These are phyloP conservation scores for Drosophila ironensis DNA, from an alignment of 1,140 invertebrate species.

Conservation along the genomic window DNA sequence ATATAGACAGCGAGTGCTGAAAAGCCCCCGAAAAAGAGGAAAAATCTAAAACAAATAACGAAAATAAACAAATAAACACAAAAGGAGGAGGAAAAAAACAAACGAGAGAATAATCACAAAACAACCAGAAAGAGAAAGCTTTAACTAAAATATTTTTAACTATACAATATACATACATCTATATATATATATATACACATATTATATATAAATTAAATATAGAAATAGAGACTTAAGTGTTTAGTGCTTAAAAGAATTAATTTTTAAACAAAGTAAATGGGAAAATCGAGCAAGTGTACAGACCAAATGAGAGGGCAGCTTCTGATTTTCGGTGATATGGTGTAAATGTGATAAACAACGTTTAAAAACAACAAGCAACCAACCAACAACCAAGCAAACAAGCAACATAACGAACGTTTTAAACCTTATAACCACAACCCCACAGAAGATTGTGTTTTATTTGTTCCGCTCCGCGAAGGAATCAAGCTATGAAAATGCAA, in stretches of 20 bases:
- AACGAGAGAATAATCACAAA: slow-evolving; percentile 59
- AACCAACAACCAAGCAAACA: slow-evolving; percentile 22
- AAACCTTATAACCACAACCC: slow-evolving; percentile 56
- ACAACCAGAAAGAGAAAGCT: slow-evolving; percentile 59
- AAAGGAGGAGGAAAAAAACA: background rate
- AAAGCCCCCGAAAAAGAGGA: slow-evolving; percentile 5
- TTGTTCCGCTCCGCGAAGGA: slow-evolving; percentile 54
- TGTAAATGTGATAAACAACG: slow-evolving; percentile 79
- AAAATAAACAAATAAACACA: slow-evolving; percentile 13
- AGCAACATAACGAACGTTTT: slow-evolving; percentile 43
- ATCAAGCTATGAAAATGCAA: slow-evolving; percentile 41
- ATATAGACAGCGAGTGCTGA: slow-evolving; percentile 58
- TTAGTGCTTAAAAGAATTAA: slow-evolving; percentile 51
- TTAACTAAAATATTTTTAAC: slow-evolving; percentile 79
- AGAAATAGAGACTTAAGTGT: slow-evolving; percentile 61
- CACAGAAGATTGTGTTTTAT: slow-evolving; percentile 55
- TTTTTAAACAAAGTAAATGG: slow-evolving; percentile 58
- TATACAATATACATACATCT: slow-evolving; percentile 73
- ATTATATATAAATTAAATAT: slow-evolving; percentile 33
- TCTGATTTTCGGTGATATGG: slow-evolving; percentile 80
- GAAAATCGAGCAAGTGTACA: slow-evolving; percentile 67
- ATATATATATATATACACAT: slow-evolving; percentile 40
- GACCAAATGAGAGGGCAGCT: slow-evolving; percentile 54
- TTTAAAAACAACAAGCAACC: slow-evolving; percentile 51
- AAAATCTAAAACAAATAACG: slow-evolving; percentile 15